Evolutionary conservation across 2,888 invertebrate genomes (phyloP), one percentile per base, ranked within the genome.

Genomic region (Caradrina kadenii): DNA sequence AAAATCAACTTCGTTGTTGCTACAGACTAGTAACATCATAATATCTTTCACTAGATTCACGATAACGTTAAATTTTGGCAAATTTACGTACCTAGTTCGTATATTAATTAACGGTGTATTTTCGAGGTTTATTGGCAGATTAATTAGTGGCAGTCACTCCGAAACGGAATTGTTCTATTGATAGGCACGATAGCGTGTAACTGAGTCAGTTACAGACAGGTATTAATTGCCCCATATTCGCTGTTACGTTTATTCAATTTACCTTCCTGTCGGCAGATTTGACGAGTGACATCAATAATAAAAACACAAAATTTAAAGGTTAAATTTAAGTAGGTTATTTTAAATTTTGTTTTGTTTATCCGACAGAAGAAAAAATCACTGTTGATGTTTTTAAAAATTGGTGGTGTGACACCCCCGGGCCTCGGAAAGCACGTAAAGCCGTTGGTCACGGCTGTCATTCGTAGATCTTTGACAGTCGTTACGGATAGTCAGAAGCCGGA

Each of bases 1-100:
- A 0, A 6, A 45, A 49, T 49, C 56, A 78, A 76, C 64, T 73
- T 77, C 19, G 72, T 74, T 71, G 73, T 65, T 59, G 64, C 35
- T 56, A 26, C 39, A 39, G 52, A 26, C 26, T 4, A 4, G 26
- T 26, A 26, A 26, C 26, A 26, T 26, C 26, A 26, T 3, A 26
- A 26, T 26, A 55, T 63, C 50, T 71, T 56, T 64, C 45, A 42
- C 22, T 15, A 60, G 42, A 52, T 53, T 22, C 13, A 13, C 11
- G 26, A 17, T 2, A 62, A 48, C 0, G 48, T 59, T 7, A 0
- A 19, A 26, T 45, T 31, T 77, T 6, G 10, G 3, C 15, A 10
- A 60, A 53, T 35, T 31, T 13, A 10, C 17, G 11, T n/a, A 48
- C 3, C 17, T 42, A 45, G 45, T 5, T 39, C 10, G 15, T 8